phyloP scores from a whole-genome alignment of 2,113 vertebrate genomes.

The Puntigrus tetrazona region DNA sequence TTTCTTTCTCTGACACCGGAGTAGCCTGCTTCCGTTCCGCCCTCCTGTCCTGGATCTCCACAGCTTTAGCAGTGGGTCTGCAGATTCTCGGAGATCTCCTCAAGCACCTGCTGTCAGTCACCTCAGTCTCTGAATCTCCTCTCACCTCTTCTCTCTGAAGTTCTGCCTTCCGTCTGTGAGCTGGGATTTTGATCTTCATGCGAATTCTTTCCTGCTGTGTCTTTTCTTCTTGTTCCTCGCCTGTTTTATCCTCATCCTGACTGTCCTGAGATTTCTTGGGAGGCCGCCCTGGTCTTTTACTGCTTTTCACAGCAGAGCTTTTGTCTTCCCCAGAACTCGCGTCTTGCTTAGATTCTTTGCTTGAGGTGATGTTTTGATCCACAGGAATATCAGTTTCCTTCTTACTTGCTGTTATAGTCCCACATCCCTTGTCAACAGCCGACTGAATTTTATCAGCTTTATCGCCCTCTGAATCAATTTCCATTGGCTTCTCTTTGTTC shows the following conservation, averaged over 20 bases:
- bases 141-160: slow-evolving; percentile 65
- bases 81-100: slow-evolving; percentile 92
- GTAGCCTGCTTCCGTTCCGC: slow-evolving; percentile 75
- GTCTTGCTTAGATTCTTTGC: not conserved
- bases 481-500: slow-evolving; percentile 41
- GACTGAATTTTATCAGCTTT: not conserved
- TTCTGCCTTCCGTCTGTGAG: slow-evolving; percentile 76
- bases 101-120: slow-evolving; percentile 77
- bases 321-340: not conserved
- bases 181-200: slow-evolving; percentile 76
- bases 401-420: not conserved
- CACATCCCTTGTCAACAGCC: not conserved
- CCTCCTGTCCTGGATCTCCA: slow-evolving; percentile 86
- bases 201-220: slow-evolving; percentile 70
- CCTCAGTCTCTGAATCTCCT: slow-evolving; percentile 80
- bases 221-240: slow-evolving; percentile 42
- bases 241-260: slow-evolving; percentile 4
- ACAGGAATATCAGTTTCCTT: not conserved
- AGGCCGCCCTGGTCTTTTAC: not conserved
- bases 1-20: slow-evolving; percentile 60
- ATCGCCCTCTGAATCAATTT: slow-evolving; percentile 8
- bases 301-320: not conserved
- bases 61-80: slow-evolving; percentile 83
- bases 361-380: not conserved
- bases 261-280: not conserved